Base-by-base conservation (phyloP, 1,140 invertebrate species). In the Zophobas atratus region DNA sequence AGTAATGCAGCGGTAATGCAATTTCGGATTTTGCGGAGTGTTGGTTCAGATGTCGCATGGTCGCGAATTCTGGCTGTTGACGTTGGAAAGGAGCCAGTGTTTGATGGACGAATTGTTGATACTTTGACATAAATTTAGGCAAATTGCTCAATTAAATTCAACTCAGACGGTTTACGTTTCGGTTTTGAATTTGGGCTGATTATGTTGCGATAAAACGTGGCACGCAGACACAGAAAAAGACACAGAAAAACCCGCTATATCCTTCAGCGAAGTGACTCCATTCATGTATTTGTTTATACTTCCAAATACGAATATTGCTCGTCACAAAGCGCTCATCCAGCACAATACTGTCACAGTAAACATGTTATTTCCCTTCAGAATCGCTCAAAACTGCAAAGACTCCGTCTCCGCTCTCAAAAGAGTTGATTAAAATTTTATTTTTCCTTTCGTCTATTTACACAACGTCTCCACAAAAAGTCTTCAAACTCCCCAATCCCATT, bases 361-460 rank as follows among this genome's bases (percentile, higher is more conserved):
- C 53, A 55, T 4, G 33, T 55, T 33, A 32, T 34, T 34, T 55
- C 32, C 6, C 53, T 55, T 55, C 35, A 55, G 35, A 55, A 55
- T 55, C 6, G 32, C 35, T 55, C 32, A 55, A 55, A 55, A 34
- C 53, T 33, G 53, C 35, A 34, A 20, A 20, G 20, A 20, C 20
- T 20, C 20, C 20, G 20, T 20, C 20, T 20, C 35, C 35, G 33
- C 6, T 55, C 35, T 6, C 20, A 33, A 32, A 34, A 60, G 1
- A 39, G 5, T 60, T 60, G 36, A 60, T 60, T 60, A 60, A 60
- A 60, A 60, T 38, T 60, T 60, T 60, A 60, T 60, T 60, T 38
- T 39, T 33, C 38, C 38, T 36, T 35, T 38, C 0, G 56, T 60
- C 20, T 8, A 4, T 60, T 38, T 2, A 0, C 38, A 35, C 35